Evolutionary conservation across 2,888 invertebrate genomes (phyloP), one percentile per base, ranked within the genome.

Genomic region (Zele albiditarsus): DNA sequence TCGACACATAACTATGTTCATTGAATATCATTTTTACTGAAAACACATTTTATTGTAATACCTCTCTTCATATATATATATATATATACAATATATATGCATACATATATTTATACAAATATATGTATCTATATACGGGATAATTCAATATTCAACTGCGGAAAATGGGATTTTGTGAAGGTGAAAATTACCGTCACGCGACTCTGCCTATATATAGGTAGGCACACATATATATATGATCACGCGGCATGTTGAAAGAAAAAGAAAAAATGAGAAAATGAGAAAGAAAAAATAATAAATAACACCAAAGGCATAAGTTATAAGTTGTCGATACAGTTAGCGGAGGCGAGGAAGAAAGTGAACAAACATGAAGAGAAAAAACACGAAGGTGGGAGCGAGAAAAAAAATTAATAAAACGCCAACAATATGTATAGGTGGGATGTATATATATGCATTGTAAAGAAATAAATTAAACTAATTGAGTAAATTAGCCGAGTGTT

Each of bases 401-500:
- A 53, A 53, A 75, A 77, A 80, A 79, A 38, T 38, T 12, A 78
- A 81, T 75, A 77, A 71, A 65, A 66, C 71, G 78, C 78, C 27
- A 63, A 53, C 53, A 23, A 53, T 53, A 53, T 53, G 6, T 20
- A n/a, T n/a, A 6, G 20, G 23, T 53, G 6, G 53, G 75, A 72
- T 73, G 77, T 80, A 80, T 27, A 28, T 62, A 16, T 82, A 84
- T 83, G 83, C 85, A 86, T 84, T 80, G 78, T 78, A 85, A 16
- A 31, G 62, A 62, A 87, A 87, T 86, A 84, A 86, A 87, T 87
- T 86, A 85, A 85, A 84, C 84, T 85, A 86, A 87, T 87, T 84
- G 86, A 85, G 84, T 78, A 84, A 87, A 86, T 87, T 86, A 84
- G 84, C 82, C 83, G 80, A 82, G 82, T 82, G 83, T 85, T 86